Percentiles rank a stretch among this genome's conserved stretches.
Evolutionary conservation across 2,888 invertebrate genomes (phyloP).

Genomic region (Ochropacha duplaris): DNA sequence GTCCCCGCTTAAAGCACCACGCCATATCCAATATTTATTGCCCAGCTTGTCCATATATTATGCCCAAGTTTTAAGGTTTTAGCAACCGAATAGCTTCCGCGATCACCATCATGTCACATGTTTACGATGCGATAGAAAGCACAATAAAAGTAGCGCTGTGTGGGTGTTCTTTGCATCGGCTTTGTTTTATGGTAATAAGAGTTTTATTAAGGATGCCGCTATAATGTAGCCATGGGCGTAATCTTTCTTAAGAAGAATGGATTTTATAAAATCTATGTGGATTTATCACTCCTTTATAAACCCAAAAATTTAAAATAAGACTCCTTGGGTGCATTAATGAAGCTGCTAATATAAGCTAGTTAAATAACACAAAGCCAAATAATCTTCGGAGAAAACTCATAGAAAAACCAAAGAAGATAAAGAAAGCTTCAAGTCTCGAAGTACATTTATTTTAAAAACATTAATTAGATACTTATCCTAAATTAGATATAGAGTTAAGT

Average conservation of each 20-base stretch:
- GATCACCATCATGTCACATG: slow-evolving; percentile 16
- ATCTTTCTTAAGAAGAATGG: background rate
- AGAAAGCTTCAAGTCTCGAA: too few species aligned
- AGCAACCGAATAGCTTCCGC: slow-evolving; percentile 52
- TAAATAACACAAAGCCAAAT: too few species aligned
- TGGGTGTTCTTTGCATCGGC: slow-evolving; percentile 57
- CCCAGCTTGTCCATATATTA: slow-evolving; percentile 21
- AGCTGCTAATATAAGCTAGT: too few species aligned
- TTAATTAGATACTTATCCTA: too few species aligned
- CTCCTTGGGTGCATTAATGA: too few species aligned
- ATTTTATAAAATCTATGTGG: background rate
- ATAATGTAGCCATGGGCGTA: slow-evolving; percentile 29
- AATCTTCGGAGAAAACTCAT: too few species aligned
- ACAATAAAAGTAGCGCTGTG: slow-evolving; percentile 53
- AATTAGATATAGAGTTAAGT: too few species aligned
- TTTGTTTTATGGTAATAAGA: slow-evolving; percentile 62
- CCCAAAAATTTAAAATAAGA: too few species aligned
- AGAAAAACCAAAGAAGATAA: too few species aligned
- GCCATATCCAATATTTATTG: slow-evolving; percentile 18
- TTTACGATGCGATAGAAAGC: slow-evolving; percentile 35
- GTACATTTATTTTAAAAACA: too few species aligned
- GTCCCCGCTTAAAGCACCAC: slow-evolving; percentile 5
- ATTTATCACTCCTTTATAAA: too few species aligned
- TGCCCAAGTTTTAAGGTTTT: slow-evolving; percentile 24
- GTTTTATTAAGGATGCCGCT: slow-evolving; percentile 57